Base-by-base conservation (phyloP, 1,140 invertebrate genomes). In the Varroa destructor region DNA sequence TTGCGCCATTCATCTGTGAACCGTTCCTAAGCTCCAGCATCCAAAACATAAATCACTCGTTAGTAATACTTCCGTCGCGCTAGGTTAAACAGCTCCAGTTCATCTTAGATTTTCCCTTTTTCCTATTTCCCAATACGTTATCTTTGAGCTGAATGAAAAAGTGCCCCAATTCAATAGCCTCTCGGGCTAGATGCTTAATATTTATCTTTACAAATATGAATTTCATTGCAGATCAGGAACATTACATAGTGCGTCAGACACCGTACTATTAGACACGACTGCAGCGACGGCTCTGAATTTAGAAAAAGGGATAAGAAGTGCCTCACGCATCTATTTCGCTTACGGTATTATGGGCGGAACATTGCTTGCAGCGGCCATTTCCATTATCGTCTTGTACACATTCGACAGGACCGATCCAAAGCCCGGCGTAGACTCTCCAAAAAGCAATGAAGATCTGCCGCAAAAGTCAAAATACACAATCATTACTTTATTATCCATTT, bases 1-100 rank as follows among this genome's bases (percentile, higher is more conserved):
- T 67, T 8, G 61, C 61, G 1, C 61, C 61, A 12, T 46, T 67
- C 12, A 67, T 67, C 46, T 67, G 61, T 46, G 61, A 67, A 40
- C 61, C 61, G 12, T 67, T 67, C 61, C 61, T 67, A 40, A 67
- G 61, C 46, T 46, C 61, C 36, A 40, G 3, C 10, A 37, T 67
- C 40, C 61, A 36, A 2, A 2, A 67, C 46, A 51, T 3, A 51
- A 8, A 51, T 51, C 46, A 51, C 3, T 8, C 46, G 46, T 51
- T 51, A 51, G 46, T 51, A 51, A 51, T 8, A 51, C 46, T 51
- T 51, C 8, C 46, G 4, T 51, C 25, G 25, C 25, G 25, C 25
- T 25, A 25, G 25, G 25, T 25, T 25, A 25, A 25, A 25, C 25
- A 25, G 25, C 25, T 25, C 25, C 25, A 25, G 25, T 25, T 25